Conservation (phyloP, 2,888 invertebrate species). For the Subacronicta megacephala region DNA sequence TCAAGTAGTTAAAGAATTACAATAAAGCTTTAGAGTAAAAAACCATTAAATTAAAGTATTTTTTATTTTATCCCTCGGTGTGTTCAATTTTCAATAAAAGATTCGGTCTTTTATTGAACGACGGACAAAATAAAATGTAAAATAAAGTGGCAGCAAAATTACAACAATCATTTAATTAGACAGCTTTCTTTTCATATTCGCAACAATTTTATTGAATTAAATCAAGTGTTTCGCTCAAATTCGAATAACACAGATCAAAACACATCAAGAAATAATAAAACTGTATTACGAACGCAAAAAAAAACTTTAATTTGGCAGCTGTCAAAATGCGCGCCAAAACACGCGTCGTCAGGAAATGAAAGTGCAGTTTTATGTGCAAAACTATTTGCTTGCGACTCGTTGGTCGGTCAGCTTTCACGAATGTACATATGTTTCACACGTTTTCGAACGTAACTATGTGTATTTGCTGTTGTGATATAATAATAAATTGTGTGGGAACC, state of each 20-base stretch:
- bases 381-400: slow-evolving; percentile 55
- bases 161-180: background rate
- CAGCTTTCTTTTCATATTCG: slow-evolving; percentile 29
- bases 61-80: too few relatives aligned
- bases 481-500: slow-evolving; percentile 54
- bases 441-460: slow-evolving; percentile 69
- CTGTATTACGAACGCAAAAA: slow-evolving; percentile 9
- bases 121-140: too few relatives aligned
- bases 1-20: too few relatives aligned
- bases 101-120: too few relatives aligned
- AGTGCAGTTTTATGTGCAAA: slow-evolving; percentile 62
- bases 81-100: background rate
- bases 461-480: slow-evolving; percentile 58
- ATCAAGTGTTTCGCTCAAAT: slow-evolving; percentile 5
- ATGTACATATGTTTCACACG: slow-evolving; percentile 85
- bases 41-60: too few relatives aligned
- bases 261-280: slow-evolving; percentile 8
- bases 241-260: slow-evolving; percentile 1
- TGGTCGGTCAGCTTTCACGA: slow-evolving; percentile 72
- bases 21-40: too few relatives aligned
- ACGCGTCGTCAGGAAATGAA: slow-evolving; percentile 64
- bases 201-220: slow-evolving; percentile 13
- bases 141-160: slow-evolving; percentile 8
- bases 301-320: slow-evolving; percentile 61
- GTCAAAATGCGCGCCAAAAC: slow-evolving; percentile 60